A percentile compares a stretch with the other conserved stretches of the same genome.
Conservation (phyloP, 2,113 vertebrate genomes). For the Tetrax tetrax region DNA sequence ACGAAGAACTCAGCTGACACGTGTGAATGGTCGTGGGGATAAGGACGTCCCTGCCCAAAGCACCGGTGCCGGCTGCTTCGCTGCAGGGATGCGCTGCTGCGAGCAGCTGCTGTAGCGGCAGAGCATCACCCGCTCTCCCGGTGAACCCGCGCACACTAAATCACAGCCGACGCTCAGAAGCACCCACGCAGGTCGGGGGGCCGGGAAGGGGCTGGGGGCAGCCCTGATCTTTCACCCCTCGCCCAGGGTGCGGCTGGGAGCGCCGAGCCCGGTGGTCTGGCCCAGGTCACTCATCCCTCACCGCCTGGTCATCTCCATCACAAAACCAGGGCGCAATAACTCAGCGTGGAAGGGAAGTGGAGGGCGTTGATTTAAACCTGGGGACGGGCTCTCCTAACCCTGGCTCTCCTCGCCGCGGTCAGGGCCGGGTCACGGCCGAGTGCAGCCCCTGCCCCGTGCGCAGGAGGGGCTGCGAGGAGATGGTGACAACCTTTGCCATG, state of each 20-base stretch:
- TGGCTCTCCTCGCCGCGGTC: background rate
- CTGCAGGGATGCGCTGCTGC: accelerated
- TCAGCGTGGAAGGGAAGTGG: slow-evolving; percentile 40
- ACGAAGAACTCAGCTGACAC: background rate
- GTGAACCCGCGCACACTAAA: background rate
- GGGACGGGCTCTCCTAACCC: background rate
- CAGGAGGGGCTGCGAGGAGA: background rate
- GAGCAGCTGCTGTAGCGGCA: accelerated
- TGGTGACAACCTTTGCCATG: accelerated
- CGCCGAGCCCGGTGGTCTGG: slow-evolving; percentile 38
- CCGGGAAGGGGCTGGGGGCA: background rate
- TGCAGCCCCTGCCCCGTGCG: background rate
- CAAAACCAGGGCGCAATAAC: slow-evolving; percentile 53
- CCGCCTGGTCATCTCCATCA: slow-evolving; percentile 59
- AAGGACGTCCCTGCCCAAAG: background rate
- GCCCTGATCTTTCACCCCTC: slow-evolving; percentile 27
- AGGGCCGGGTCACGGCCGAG: background rate
- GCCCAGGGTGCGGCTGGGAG: background rate
- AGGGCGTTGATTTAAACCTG: slow-evolving; percentile 36
- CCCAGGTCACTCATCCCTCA: slow-evolving; percentile 35
- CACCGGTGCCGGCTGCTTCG: accelerated
- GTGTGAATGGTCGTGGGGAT: accelerated
- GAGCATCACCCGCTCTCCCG: background rate
- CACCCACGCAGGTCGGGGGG: background rate
- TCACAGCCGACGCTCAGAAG: background rate